A percentile compares a stretch with the other conserved stretches of the same genome.
phyloP scores from a whole-genome alignment of 2,888 invertebrate genomes.

The Sarcophaga carnaria region DNA sequence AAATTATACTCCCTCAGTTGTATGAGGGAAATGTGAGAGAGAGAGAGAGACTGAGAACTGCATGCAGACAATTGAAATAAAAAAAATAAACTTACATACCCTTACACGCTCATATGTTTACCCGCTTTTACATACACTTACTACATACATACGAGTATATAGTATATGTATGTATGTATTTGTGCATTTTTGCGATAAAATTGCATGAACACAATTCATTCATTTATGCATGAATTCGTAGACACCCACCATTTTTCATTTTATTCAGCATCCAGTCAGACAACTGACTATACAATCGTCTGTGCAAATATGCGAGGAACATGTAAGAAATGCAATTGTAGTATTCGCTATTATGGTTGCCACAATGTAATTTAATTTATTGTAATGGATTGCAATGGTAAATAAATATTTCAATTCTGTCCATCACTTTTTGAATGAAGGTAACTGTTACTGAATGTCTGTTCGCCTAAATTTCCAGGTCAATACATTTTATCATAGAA shows the following conservation, averaged over 20 bases:
- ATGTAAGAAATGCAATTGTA: not conserved
- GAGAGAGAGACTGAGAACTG: slow-evolving; percentile 12
- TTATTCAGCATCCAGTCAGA: slow-evolving; percentile 45
- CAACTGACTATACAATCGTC: slow-evolving; percentile 7
- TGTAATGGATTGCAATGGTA: too few relatives aligned
- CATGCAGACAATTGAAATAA: not conserved
- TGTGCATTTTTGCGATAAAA: slow-evolving; percentile 47
- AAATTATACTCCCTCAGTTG: slow-evolving; percentile 15
- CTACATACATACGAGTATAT: not conserved
- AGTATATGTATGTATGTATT: slow-evolving; percentile 19
- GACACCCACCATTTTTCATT: slow-evolving; percentile 64
- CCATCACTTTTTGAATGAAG: too few relatives aligned
- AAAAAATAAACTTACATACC: not conserved
- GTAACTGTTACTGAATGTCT: too few relatives aligned
- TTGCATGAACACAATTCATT: slow-evolving; percentile 66
- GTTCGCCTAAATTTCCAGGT: too few relatives aligned
- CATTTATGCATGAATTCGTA: slow-evolving; percentile 64
- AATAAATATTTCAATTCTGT: too few relatives aligned
- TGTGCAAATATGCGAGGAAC: slow-evolving; percentile 32
- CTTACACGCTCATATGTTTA: not conserved
- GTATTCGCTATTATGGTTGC: too few relatives aligned
- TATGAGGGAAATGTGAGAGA: not conserved
- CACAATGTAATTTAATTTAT: too few relatives aligned
- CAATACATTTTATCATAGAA: not conserved
- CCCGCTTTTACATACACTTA: not conserved